These are phyloP conservation scores for Corythornis leucogaster DNA, from an alignment of 2,797 vertebrate genomes.

Conservation along the genomic window DNA sequence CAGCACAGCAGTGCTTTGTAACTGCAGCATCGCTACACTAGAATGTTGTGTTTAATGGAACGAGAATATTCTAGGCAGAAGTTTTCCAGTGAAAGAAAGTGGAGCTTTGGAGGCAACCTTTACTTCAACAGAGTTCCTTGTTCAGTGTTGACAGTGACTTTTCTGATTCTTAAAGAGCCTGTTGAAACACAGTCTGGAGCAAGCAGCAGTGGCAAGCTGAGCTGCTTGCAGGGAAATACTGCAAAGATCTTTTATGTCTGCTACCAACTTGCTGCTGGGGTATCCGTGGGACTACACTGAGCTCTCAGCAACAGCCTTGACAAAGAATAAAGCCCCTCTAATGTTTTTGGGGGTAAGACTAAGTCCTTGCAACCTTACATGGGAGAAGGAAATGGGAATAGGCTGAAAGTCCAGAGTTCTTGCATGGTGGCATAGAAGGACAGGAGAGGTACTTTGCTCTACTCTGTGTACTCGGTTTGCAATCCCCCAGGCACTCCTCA, in stretches of 20 bases:
- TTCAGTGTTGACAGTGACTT: background rate
- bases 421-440: background rate
- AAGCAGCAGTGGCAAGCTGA: background rate
- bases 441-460: background rate
- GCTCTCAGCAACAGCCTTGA: background rate
- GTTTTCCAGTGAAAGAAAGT: background rate
- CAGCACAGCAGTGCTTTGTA: background rate
- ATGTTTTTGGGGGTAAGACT: background rate
- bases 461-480: background rate
- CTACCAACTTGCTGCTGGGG: background rate
- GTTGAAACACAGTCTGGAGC: background rate
- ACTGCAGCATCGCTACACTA: fast-evolving
- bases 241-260: background rate
- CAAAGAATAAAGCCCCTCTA: background rate
- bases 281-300: background rate
- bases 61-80: background rate
- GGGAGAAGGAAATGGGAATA: background rate
- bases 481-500: background rate
- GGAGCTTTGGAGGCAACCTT: background rate
- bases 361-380: background rate
- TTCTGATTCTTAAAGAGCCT: background rate
- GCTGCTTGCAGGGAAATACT: background rate
- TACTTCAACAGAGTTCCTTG: background rate
- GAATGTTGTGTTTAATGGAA: background rate
- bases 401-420: background rate